A percentile compares a stretch with the other conserved stretches of the same genome.
phyloP scores from a whole-genome alignment of 2,888 invertebrate genomes.

The Lochmaea capreae region DNA sequence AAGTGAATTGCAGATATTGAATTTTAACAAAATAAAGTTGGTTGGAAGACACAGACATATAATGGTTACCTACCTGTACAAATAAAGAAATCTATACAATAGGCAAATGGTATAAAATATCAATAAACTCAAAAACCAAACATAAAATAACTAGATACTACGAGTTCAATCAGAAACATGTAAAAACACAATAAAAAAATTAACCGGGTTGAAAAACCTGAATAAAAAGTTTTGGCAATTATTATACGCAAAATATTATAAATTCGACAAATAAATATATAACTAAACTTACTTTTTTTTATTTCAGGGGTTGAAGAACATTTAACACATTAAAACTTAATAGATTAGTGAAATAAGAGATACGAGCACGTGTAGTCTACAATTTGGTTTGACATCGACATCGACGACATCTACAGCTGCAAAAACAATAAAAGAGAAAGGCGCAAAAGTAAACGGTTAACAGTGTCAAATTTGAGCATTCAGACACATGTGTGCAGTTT shows the following conservation, averaged over 20 bases:
- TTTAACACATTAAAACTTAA: conserved; percentile 6
- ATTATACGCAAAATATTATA: neutral
- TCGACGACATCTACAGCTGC: neutral
- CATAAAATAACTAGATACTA: neutral
- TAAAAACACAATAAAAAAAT: neutral
- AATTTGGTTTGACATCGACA: neutral
- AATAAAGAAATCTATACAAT: no score
- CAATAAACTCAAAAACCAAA: neutral
- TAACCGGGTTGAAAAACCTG: neutral
- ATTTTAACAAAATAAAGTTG: no score
- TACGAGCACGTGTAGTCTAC: neutral
- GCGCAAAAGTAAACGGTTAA: conserved; percentile 3
- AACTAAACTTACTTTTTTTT: neutral
- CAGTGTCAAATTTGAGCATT: neutral
- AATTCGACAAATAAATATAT: conserved; percentile 5
- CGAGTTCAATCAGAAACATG: neutral
- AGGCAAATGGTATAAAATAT: no score
- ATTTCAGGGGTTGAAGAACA: neutral
- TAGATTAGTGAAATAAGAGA: neutral
- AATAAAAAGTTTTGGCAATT: neutral
- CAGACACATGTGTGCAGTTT: neutral
- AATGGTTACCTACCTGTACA: no score
- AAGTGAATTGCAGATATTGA: no score
- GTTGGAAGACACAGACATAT: no score
- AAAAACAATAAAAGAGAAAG: neutral